phyloP scores from a whole-genome alignment of 35 echinoderm and acorn worm species.

The Lytechinus pictus region DNA sequence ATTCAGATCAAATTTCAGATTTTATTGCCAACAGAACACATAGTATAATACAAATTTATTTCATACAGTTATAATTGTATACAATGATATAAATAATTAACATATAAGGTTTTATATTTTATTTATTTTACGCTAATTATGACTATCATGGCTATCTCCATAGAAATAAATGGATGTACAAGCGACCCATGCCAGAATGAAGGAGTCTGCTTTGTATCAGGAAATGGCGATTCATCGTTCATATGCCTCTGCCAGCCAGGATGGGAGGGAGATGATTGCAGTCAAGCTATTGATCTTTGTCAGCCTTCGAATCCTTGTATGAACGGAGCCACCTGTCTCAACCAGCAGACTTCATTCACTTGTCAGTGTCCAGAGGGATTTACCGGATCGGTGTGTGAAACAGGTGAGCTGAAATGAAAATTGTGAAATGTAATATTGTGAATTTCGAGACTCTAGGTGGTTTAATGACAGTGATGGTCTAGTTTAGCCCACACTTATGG shows the following conservation, averaged over 20 bases:
- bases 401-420: conserved; percentile 7
- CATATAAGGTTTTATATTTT: too few relatives aligned
- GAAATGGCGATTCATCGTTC: too few relatives aligned
- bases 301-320: conserved; percentile 43
- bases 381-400: conserved; percentile 59
- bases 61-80: too few relatives aligned
- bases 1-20: too few relatives aligned
- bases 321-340: conserved; percentile 55
- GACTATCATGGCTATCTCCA: neutral
- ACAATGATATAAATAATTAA: too few relatives aligned
- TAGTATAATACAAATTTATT: too few relatives aligned
- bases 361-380: conserved; percentile 54
- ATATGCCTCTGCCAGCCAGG: conserved; percentile 21
- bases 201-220: neutral
- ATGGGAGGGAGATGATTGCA: conserved; percentile 23
- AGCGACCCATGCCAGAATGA: conserved; percentile 40
- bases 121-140: neutral
- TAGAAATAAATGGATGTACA: neutral
- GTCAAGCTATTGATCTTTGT: neutral
- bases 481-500: too few relatives aligned
- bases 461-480: too few relatives aligned
- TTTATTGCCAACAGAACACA: too few relatives aligned
- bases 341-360: conserved; percentile 43
- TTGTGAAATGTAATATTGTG: neutral
- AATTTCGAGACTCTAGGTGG: too few relatives aligned